phyloP scores from a whole-genome alignment of 2,113 vertebrate genomes.

The Albula glossodonta region DNA sequence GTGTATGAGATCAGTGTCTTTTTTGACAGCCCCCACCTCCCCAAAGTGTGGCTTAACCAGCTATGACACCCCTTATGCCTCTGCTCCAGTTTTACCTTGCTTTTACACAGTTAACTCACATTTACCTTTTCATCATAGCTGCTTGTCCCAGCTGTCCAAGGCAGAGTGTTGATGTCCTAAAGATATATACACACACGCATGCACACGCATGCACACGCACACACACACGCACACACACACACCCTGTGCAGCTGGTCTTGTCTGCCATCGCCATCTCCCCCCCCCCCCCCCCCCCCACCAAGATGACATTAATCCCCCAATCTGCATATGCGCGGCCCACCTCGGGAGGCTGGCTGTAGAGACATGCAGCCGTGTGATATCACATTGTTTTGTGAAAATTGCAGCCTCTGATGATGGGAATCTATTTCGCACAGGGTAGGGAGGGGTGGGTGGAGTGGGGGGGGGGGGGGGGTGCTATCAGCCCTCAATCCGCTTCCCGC shows the following conservation, averaged over 20 bases:
- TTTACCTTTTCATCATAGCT: background rate
- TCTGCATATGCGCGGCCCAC: conserved; percentile 62
- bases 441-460: no score
- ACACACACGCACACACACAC: conserved; percentile 16
- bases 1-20: background rate
- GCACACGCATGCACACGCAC: background rate
- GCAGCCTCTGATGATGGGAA: conserved; percentile 65
- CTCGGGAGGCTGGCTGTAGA: conserved; percentile 49
- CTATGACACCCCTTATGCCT: background rate
- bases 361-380: conserved; percentile 61
- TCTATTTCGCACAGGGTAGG: conserved; percentile 54
- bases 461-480: no score
- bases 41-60: background rate
- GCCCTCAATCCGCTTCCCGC: no score
- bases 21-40: background rate
- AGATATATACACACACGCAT: background rate
- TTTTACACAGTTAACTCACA: background rate
- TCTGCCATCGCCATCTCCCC: conserved; percentile 12
- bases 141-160: background rate
- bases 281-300: conserved; percentile 40
- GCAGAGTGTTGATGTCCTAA: background rate
- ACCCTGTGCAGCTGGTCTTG: background rate
- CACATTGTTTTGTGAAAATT: conserved; percentile 63
- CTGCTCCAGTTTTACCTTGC: background rate
- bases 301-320: conserved; percentile 65